Evolutionary conservation across 2,888 invertebrate genomes (phyloP), one percentile per base, ranked within the genome.

Genomic region (Noctua janthina): DNA sequence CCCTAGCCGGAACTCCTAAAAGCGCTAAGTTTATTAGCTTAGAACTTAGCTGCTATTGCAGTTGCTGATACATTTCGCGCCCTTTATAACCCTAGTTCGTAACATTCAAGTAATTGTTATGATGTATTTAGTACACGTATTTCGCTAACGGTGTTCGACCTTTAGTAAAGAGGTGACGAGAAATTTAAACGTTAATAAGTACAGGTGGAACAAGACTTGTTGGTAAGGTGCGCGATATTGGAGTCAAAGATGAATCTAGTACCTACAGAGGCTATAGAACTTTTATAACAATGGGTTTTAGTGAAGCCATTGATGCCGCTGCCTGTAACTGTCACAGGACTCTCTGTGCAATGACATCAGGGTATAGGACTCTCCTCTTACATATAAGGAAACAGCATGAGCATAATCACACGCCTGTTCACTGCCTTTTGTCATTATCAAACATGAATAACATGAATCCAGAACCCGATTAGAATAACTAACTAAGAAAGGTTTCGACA

Each of bases 1-100:
- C 1, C 0, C 56, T 56, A 82, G 62, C 82, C 85, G 85, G 85
- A 85, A 76, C 86, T 85, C 7, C 35, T 77, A 67, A 77, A 67
- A 35, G 6, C 5, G 8, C 51, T 66, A 39, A 72, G 49, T 84
- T 66, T 74, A 64, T 46, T 68, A 66, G 51, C 70, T 46, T 46
- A 68, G 46, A 76, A 78, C 17, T 54, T 54, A 62, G 54, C 39
- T 62, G 54, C 54, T 62, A 35, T 56, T 51, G 35, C 83, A 83
- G 59, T 23, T 43, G 46, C 29, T 79, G 64, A 62, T 77, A 81
- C 49, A 74, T 76, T 77, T 85, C 56, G 71, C 29, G 74, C 72
- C 68, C 77, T 75, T 39, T 75, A 49, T 73, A 69, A 85, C 81
- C 86, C 29, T 23, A 46, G 29, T 0, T 46, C n/a, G 73, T 75